Percentiles rank a stretch among this genome's conserved stretches.
Conservation (phyloP, 1,140 invertebrate genomes). For the Brachionus plicatilis region DNA sequence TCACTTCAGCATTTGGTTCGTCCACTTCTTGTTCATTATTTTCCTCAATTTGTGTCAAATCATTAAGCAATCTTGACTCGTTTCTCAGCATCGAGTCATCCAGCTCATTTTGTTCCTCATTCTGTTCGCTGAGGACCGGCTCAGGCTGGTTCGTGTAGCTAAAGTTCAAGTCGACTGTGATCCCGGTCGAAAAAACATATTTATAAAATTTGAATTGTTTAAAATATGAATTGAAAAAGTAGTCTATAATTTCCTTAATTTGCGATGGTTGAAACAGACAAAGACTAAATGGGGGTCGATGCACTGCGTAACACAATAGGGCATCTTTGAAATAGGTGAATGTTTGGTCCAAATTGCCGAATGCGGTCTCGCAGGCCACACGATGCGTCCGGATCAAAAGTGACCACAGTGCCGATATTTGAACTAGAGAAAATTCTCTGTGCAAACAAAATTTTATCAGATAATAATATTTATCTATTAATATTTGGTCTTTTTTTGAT, state of each 20-base stretch:
- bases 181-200: not conserved
- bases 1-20: not conserved
- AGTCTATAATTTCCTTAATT: not conserved
- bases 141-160: conserved; percentile 5
- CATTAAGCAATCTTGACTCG: not conserved
- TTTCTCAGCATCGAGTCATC: not conserved
- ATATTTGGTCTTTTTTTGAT: not conserved
- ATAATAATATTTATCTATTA: conserved; percentile 38
- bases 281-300: conserved; percentile 32
- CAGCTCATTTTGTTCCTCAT: not conserved
- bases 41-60: not conserved
- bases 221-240: conserved; percentile 25
- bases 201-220: conserved; percentile 37
- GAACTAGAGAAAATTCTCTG: not conserved
- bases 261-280: not conserved
- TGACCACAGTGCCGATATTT: not conserved
- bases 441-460: not conserved
- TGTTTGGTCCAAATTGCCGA: conserved; percentile 30
- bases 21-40: not conserved
- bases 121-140: not conserved
- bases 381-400: not conserved
- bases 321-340: not conserved
- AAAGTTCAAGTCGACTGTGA: not conserved
- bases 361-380: not conserved
- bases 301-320: not conserved